phyloP scores from a whole-genome alignment of 1,140 invertebrate genomes.

The Panulirus ornatus region DNA sequence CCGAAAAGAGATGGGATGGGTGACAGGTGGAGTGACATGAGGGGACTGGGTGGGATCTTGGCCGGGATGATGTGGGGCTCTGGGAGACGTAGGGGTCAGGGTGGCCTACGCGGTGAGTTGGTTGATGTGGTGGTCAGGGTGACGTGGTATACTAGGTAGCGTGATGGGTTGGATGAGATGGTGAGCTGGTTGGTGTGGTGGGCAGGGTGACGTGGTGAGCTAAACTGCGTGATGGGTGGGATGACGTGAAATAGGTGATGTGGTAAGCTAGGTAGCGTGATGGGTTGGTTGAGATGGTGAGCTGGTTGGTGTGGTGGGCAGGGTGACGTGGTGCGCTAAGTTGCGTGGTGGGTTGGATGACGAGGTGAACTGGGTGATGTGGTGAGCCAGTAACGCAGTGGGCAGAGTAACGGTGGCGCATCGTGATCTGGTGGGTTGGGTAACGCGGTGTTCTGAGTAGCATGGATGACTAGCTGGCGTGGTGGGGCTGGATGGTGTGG shows the following conservation, averaged over 20 bases:
- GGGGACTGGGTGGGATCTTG: no score
- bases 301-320: neutral
- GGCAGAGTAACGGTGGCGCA: neutral
- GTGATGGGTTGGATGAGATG: neutral
- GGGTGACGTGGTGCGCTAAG: neutral
- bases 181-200: neutral
- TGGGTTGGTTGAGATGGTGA: no score
- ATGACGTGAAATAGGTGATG: no score
- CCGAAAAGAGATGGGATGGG: no score
- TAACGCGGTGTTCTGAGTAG: neutral
- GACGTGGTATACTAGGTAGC: no score
- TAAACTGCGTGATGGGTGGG: no score
- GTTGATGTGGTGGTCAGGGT: neutral
- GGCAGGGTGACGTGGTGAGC: neutral
- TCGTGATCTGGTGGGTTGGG: neutral
- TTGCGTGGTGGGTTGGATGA: no score
- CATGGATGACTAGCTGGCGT: neutral
- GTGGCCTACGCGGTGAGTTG: no score
- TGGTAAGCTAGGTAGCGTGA: neutral
- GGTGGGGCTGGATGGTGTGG: neutral
- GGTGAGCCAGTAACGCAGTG: neutral
- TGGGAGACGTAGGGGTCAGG: no score
- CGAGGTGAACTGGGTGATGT: no score
- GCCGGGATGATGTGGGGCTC: no score
- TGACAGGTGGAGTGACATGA: no score